Evolutionary conservation across 1,140 invertebrate genomes (phyloP), one percentile per base, ranked within the genome.

Genomic region (Rhopalosiphum padi): DNA sequence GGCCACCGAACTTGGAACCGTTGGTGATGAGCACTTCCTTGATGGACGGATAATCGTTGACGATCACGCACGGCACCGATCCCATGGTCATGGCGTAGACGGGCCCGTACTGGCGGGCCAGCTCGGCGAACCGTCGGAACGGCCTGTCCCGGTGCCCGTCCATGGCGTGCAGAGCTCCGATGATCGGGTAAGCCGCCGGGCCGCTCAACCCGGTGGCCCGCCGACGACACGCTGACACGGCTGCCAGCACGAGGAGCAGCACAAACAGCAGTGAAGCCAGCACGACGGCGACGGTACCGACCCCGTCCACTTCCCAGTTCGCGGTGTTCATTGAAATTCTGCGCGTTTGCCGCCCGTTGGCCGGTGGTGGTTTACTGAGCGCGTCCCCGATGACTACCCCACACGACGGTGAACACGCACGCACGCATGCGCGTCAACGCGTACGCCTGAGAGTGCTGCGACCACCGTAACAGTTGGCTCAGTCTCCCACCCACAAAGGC

Each of bases 21-120:
- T 98, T 98, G 93, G 97, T 96, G 94, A 98, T 97, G n/a, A 98
- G 96, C 41, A 98, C 97, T 95, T 98, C 97, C 94, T 97, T 96
- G 94, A 98, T 97, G 23, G 97, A 95, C 7, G 96, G 95, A 94
- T 97, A 96, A 94, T 96, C 97, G 95, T 97, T 98, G 41, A 98
- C 97, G 25, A 98, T 96, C 8, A 98, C 95, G 94, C 97, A 98
- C 37, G 96, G 96, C 0, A 96, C 96, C 2, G 96, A 95, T 1
- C 98, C 98, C 89, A 98, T 95, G 77, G 96, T 96, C 82, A 98
- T 95, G 82, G 96, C 96, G 95, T 97, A 98, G 82, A 98, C 96
- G 91, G 97, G 96, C 5, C 98, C 98, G 94, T 97, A 98, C 46
- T 96, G 94, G 94, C 96, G 96, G 6, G 97, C 96, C 43, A 98